Evolutionary conservation across 2,797 vertebrate species (phyloP), one percentile per base, ranked within the genome.

Genomic region (Hippocampus kuda): DNA sequence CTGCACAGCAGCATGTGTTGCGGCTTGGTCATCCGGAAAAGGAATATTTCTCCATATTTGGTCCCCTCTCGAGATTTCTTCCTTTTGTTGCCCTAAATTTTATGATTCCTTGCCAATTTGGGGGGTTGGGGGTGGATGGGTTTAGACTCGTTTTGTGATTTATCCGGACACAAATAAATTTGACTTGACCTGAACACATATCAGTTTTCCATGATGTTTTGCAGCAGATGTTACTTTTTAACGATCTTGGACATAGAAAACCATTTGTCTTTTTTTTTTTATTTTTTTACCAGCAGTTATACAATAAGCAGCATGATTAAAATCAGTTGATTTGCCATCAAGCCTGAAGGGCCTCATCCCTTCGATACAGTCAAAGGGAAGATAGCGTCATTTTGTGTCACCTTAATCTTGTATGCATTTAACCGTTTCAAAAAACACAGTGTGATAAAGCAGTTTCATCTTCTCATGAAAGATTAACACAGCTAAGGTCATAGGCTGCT

Each of bases 361-460:
- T 44, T 16, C 69, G 70, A 67, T 5, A 1, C 67, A 71, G 42
- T 67, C 64, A 24, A 16, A 3, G 34, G 34, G 42, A 41, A 66
- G 62, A 72, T 51, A 27, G 44, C 48, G 49, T 38, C 38, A 44
- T 49, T 67, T 70, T 68, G 38, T 65, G 64, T 71, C 69, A 49
- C 60, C 53, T 20, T 68, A 69, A 78, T 81, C 60, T 54, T 68
- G 27, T 49, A 76, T 54, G 65, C 57, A 66, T 73, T 62, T 46
- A 63, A 72, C 65, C 48, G 26, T 70, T 72, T 66, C n/a, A 49
- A 48, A 70, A 68, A 42, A 72, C 74, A 74, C 42, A 65, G 57
- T 13, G 56, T 9, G 68, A 79, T 77, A 73, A 77, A 73, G 34
- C 67, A 16, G 59, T 63, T 74, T 80, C 68, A 54, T 78, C 48